These are phyloP conservation scores for Alosa sapidissima DNA, from an alignment of 2,797 vertebrate species.

Conservation along the genomic window DNA sequence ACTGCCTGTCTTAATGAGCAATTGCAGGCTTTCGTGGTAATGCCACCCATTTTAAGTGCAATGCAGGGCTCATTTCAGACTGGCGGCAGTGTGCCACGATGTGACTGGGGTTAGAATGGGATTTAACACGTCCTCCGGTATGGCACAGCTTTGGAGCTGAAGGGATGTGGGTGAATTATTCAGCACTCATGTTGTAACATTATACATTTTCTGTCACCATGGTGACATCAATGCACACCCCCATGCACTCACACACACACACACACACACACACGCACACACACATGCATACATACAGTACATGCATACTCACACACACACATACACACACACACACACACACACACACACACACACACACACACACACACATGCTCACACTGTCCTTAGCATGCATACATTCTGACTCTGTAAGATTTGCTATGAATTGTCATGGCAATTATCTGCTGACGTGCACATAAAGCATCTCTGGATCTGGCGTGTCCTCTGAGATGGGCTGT, in stretches of 20 bases:
- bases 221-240: conserved; percentile 64
- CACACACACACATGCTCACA: neutral
- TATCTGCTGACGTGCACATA: conserved; percentile 37
- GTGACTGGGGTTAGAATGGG: conserved; percentile 42
- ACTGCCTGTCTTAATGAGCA: neutral
- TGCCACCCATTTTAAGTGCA: conserved; percentile 17
- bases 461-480: conserved; percentile 33
- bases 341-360: neutral
- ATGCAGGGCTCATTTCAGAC: conserved; percentile 47
- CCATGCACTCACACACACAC: neutral
- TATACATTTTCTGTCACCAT: conserved; percentile 69
- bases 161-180: conserved; percentile 47
- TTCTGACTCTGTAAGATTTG: conserved; percentile 27
- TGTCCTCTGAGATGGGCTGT: conserved; percentile 27
- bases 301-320: neutral
- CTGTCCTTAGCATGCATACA: conserved; percentile 26
- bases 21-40: neutral
- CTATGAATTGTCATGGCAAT: conserved; percentile 40
- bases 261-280: neutral
- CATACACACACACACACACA: neutral
- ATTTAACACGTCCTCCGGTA: neutral
- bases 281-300: too few relatives aligned
- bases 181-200: conserved; percentile 54
- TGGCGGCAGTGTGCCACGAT: conserved; percentile 45
- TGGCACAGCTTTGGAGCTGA: neutral